A percentile compares a stretch with the other conserved stretches of the same genome.
phyloP scores from a whole-genome alignment of 2,797 vertebrate genomes.

The Clangula hyemalis region DNA sequence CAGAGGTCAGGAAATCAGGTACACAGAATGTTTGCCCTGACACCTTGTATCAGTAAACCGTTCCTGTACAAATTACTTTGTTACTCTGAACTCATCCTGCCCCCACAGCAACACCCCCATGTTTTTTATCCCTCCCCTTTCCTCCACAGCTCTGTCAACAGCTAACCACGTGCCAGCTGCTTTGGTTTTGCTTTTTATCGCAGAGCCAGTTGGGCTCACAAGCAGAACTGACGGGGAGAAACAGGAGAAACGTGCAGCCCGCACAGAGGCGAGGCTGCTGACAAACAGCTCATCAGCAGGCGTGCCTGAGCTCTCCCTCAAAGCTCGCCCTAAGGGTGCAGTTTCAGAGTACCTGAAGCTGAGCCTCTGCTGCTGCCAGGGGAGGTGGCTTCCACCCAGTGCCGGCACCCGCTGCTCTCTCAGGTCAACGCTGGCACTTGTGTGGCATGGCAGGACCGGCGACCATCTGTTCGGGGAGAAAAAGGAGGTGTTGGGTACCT shows the following conservation, averaged over 20 bases:
- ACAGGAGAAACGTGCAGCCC: not conserved
- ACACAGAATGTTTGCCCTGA: rapidly evolving
- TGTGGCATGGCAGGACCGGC: rapidly evolving
- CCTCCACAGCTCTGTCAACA: rapidly evolving
- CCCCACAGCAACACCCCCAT: rapidly evolving
- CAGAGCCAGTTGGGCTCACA: not conserved
- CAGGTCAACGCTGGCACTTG: not conserved
- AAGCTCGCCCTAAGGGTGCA: not conserved
- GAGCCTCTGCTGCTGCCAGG: not conserved
- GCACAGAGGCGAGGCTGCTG: rapidly evolving
- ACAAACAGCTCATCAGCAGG: not conserved
- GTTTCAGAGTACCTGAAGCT: not conserved
- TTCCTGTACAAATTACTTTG: rapidly evolving
- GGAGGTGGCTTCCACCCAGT: not conserved
- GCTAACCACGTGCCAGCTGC: not conserved
- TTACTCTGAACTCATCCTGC: not conserved
- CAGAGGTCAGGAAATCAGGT: rapidly evolving
- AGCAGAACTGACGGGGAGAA: not conserved
- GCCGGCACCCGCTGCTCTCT: rapidly evolving
- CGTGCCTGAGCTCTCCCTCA: rapidly evolving
- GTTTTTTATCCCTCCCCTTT: not conserved
- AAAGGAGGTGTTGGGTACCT: rapidly evolving
- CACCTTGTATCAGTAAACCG: not conserved
- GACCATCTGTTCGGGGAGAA: not conserved
- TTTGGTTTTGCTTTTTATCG: rapidly evolving